Conservation (phyloP, 2,797 vertebrate genomes). For the Malacoctenus gilli region DNA sequence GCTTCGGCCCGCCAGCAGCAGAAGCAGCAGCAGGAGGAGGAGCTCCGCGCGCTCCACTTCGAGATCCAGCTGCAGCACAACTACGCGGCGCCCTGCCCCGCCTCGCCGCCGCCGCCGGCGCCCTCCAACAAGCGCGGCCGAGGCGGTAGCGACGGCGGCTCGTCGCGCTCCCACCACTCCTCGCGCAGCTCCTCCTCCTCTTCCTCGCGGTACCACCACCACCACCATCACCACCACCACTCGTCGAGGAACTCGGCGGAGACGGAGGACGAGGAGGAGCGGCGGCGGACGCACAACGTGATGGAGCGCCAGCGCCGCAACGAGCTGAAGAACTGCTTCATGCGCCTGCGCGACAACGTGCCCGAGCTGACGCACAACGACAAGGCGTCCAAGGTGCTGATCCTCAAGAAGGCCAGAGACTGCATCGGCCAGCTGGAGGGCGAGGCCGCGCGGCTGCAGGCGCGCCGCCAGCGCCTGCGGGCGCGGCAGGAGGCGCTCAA, state of each 20-base stretch:
- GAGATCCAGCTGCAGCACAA: conserved; percentile 86
- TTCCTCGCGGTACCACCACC: conserved; percentile 13
- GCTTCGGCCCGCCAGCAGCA: conserved; percentile 47
- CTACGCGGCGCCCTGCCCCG: conserved; percentile 82
- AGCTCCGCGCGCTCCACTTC: conserved; percentile 63
- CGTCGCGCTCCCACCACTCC: conserved; percentile 33
- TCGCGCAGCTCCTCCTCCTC: conserved; percentile 50
- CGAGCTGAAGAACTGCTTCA: conserved; percentile 85
- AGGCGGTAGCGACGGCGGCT: conserved; percentile 49
- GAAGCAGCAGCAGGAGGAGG: conserved; percentile 63
- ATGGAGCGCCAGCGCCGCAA: conserved; percentile 86
- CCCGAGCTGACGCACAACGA: conserved; percentile 83
- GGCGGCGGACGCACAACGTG: conserved; percentile 83
- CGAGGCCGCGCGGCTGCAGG: conserved; percentile 60
- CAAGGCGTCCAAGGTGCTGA: conserved; percentile 86
- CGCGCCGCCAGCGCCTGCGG: conserved; percentile 61
- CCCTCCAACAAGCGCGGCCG: conserved; percentile 70
- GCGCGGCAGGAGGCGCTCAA: conserved; percentile 76
- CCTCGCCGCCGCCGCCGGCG: conserved; percentile 63
- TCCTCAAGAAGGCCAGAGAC: conserved; percentile 83
- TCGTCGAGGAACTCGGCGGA: conserved; percentile 53
- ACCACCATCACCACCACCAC: conserved; percentile 24
- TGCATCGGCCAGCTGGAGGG: conserved; percentile 78
- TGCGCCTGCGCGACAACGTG: conserved; percentile 80
- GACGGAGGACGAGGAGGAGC: conserved; percentile 81